phyloP scores from a whole-genome alignment of 2,113 vertebrate species.

The Papio anubis region DNA sequence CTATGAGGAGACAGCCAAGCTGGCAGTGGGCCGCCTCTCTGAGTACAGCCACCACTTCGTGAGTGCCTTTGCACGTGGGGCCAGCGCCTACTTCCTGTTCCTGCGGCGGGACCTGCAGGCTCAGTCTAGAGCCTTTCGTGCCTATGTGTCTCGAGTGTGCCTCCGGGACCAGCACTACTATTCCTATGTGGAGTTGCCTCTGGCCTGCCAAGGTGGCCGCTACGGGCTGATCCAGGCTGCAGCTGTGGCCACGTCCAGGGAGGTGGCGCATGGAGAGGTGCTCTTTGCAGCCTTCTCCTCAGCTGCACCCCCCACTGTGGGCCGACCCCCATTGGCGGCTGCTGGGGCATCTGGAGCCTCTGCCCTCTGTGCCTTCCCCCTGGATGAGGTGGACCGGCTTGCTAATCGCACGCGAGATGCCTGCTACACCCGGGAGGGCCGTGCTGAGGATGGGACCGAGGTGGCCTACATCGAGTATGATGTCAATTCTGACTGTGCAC shows the following conservation, averaged over 20 bases:
- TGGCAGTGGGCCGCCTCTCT: slow-evolving; percentile 94
- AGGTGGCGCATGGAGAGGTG: slow-evolving; percentile 79
- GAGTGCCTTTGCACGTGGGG: slow-evolving; percentile 89
- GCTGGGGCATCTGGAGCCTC: slow-evolving; percentile 86
- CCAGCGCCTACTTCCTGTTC: slow-evolving; percentile 96
- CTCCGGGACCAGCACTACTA: slow-evolving; percentile 96
- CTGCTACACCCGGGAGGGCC: slow-evolving; percentile 95
- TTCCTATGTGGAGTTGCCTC: slow-evolving; percentile 95
- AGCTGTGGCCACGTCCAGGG: slow-evolving; percentile 84
- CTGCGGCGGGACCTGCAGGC: slow-evolving; percentile 95
- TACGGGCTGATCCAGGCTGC: slow-evolving; percentile 95
- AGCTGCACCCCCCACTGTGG: slow-evolving; percentile 80
- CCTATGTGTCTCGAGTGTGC: slow-evolving; percentile 95
- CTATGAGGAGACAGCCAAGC: slow-evolving; percentile 96
- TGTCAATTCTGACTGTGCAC: slow-evolving; percentile 95
- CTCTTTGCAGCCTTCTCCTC: slow-evolving; percentile 94
- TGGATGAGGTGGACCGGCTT: slow-evolving; percentile 91
- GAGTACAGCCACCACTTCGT: slow-evolving; percentile 99
- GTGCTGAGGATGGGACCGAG: slow-evolving; percentile 86
- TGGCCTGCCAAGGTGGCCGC: slow-evolving; percentile 88
- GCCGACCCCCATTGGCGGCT: slow-evolving; percentile 73
- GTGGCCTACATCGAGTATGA: slow-evolving; percentile 97
- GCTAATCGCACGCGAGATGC: slow-evolving; percentile 93
- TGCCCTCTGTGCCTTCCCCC: slow-evolving; percentile 92
- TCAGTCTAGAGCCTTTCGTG: slow-evolving; percentile 92